Base-by-base conservation (phyloP, 2,888 invertebrate species). In the Cosmopolites sordidus region DNA sequence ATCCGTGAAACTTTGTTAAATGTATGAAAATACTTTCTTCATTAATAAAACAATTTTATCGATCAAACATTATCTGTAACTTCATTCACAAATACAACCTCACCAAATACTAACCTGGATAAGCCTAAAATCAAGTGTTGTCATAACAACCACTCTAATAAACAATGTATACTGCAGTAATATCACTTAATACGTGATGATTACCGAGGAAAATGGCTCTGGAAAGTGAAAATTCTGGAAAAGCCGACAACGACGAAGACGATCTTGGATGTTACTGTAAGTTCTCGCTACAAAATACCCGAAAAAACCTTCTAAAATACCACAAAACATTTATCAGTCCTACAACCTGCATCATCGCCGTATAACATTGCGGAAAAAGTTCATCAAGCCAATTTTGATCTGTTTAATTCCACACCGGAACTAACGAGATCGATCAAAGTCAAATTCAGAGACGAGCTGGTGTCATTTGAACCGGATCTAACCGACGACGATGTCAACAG, bases 361-460 rank as follows among this genome's bases (percentile, higher is more conserved):
- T 80, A 80, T 65, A 78, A 79, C 63, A 77, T 80, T 53, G 71
- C 74, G 54, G 77, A 79, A 62, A 79, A 77, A 69, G 74, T 80
- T 12, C 76, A 75, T 63, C 74, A 76, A 63, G 79, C 79, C 37
- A 80, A 80, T 64, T 71, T 75, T 55, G 75, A 74, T 62, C 65
- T 79, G 11, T 76, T 77, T 58, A 73, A 71, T 43, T 64, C 66
- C 46, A 64, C 61, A 43, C 51, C 56, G 16, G 45, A 43, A 29
- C 39, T 42, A 18, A 58, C 58, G n/a, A 67, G 68, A 58, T 58
- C 62, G 33, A 63, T 69, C 6, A 77, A 73, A 67, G 78, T 79
- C 0, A 76, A 75, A 51, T 79, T 79, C 63, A 74, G 74, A 33
- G 69, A 74, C 17, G 73, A 75, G 61, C 64, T 79, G 48, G 76